These are phyloP conservation scores for Engraulis encrasicolus DNA, from an alignment of 2,113 vertebrate species.

Conservation along the genomic window DNA sequence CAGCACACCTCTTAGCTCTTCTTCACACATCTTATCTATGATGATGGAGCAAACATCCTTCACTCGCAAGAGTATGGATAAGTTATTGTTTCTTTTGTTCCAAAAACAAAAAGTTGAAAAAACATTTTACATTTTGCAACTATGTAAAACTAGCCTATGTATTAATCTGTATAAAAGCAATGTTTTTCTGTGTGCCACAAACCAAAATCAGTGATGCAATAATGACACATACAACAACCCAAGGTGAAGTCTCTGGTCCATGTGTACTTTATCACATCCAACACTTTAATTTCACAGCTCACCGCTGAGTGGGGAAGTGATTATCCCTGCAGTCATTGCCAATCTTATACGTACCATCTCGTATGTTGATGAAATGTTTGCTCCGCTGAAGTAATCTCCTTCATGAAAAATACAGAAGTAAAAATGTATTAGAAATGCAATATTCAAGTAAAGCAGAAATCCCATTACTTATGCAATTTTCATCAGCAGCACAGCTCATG, in stretches of 20 bases:
- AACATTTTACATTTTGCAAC: no score
- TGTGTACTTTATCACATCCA: not conserved
- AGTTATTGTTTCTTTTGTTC: no score
- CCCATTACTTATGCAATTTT: not conserved
- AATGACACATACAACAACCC: not conserved
- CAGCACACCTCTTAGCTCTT: no score
- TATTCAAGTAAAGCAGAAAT: not conserved
- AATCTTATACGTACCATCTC: not conserved
- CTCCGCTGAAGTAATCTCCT: not conserved
- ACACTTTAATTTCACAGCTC: not conserved
- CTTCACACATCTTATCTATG: no score
- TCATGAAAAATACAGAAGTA: not conserved
- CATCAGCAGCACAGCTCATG: not conserved
- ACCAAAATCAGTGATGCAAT: no score
- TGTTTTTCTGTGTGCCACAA: no score
- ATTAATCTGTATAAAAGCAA: no score
- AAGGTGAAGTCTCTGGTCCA: not conserved
- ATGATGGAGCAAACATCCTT: no score
- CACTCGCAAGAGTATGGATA: no score
- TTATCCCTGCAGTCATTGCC: not conserved
- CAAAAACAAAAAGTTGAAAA: no score
- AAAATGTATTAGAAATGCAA: not conserved
- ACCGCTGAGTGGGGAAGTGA: not conserved
- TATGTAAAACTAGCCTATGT: no score
- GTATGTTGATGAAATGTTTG: not conserved